A percentile compares a stretch with the other conserved stretches of the same genome.
These are phyloP conservation scores for Meleagris gallopavo DNA, from an alignment of 2,113 vertebrate genomes.

Conservation along the genomic window DNA sequence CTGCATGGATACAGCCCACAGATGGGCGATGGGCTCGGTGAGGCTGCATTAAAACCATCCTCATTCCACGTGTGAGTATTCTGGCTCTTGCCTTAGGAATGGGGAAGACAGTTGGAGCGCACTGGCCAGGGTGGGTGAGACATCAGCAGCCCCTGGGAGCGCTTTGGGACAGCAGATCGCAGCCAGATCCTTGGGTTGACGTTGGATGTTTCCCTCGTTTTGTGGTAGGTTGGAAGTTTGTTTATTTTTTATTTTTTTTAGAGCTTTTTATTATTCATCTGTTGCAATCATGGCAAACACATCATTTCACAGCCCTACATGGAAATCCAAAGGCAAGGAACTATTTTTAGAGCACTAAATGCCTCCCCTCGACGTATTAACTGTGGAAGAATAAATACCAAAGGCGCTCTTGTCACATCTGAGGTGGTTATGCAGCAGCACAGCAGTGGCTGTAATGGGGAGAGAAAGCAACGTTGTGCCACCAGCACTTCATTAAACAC, in stretches of 20 bases:
- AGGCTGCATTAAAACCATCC: background rate
- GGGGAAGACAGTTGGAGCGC: background rate
- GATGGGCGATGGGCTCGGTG: background rate
- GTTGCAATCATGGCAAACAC: slow-evolving; percentile 40
- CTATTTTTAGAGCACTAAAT: slow-evolving; percentile 58
- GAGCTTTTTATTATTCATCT: background rate
- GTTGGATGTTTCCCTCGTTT: background rate
- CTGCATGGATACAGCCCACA: background rate
- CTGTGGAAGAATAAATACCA: slow-evolving; percentile 51
- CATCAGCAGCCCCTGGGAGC: background rate
- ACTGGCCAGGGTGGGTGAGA: background rate
- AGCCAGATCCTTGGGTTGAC: background rate
- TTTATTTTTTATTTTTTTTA: slow-evolving; percentile 34
- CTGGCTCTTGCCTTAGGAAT: background rate
- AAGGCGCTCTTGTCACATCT: slow-evolving; percentile 9
- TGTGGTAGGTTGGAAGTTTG: slow-evolving; percentile 30
- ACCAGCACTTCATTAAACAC: slow-evolving; percentile 37
- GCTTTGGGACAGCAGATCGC: background rate
- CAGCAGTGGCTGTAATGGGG: background rate
- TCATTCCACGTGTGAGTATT: background rate
- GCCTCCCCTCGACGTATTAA: slow-evolving; percentile 42
- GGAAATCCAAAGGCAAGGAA: slow-evolving; percentile 39
- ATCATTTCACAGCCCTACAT: slow-evolving; percentile 63
- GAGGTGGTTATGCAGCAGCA: background rate
- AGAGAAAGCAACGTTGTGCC: slow-evolving; percentile 7